These are phyloP conservation scores for Saxicola maurus DNA, from an alignment of 2,797 vertebrate species.

Conservation along the genomic window DNA sequence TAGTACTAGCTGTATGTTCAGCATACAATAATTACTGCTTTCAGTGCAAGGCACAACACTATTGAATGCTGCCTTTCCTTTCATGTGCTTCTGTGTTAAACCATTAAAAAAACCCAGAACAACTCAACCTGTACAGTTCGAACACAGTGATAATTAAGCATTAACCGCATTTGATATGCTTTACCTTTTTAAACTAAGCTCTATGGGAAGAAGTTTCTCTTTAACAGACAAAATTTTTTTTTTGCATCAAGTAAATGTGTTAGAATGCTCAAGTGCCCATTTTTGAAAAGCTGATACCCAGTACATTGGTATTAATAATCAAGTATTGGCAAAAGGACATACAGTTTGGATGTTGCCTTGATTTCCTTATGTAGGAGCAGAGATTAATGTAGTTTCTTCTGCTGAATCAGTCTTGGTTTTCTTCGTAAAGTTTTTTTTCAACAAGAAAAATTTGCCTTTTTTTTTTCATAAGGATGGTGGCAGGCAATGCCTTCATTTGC, in stretches of 20 bases:
- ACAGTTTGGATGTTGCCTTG: not conserved
- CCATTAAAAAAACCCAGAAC: fast-evolving
- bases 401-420: not conserved
- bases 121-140: not conserved
- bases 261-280: not conserved
- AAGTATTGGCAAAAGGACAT: not conserved
- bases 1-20: not conserved
- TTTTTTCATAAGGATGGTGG: not conserved
- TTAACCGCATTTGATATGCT: not conserved
- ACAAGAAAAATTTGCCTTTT: not conserved
- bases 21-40: not conserved
- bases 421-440: not conserved
- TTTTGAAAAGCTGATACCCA: not conserved
- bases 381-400: not conserved
- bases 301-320: not conserved
- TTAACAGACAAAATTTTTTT: not conserved
- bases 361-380: not conserved
- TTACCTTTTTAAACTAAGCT: not conserved
- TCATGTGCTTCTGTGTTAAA: not conserved
- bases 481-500: not conserved
- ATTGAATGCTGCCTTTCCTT: not conserved
- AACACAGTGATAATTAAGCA: not conserved
- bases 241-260: not conserved
- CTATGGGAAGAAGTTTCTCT: not conserved
- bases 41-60: not conserved